phyloP scores from a whole-genome alignment of 2,888 invertebrate species.

The Minunthozetes semirufus region DNA sequence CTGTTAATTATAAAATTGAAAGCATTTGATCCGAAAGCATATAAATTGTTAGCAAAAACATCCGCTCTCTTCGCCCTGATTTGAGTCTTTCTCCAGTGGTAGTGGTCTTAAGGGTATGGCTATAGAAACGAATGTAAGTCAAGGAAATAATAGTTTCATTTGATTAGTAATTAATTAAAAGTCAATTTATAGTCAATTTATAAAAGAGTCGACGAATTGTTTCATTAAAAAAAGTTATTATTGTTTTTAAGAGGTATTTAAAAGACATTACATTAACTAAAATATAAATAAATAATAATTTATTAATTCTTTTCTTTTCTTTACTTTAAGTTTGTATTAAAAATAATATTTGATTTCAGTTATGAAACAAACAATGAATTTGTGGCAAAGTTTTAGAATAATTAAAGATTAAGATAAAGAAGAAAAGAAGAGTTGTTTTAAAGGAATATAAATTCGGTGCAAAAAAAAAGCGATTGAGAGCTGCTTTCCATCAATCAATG shows the following conservation, averaged over 20 bases:
- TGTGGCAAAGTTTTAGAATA: not conserved
- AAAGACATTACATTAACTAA: no score
- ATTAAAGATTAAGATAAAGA: not conserved
- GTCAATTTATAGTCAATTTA: not conserved
- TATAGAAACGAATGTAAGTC: slow-evolving; percentile 37
- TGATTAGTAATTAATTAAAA: not conserved
- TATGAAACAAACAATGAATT: not conserved
- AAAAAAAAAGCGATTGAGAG: slow-evolving; percentile 39
- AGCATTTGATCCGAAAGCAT: not conserved
- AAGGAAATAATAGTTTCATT: slow-evolving; percentile 15
- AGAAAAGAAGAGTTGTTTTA: not conserved
- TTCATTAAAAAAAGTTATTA: no score
- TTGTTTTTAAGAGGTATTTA: no score
- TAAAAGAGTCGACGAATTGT: not conserved
- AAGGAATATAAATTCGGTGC: slow-evolving; percentile 1
- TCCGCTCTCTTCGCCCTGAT: slow-evolving; percentile 41
- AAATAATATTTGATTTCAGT: not conserved
- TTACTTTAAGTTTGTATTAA: no score
- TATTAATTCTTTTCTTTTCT: no score
- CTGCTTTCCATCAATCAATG: slow-evolving; percentile 21
- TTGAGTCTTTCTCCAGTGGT: slow-evolving; percentile 41
- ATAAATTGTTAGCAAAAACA: slow-evolving; percentile 41
- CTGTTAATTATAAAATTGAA: not conserved
- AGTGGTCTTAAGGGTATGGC: slow-evolving; percentile 42
- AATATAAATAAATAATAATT: no score